These are phyloP conservation scores for Prinia subflava DNA, from an alignment of 2,113 vertebrate genomes.

Conservation along the genomic window DNA sequence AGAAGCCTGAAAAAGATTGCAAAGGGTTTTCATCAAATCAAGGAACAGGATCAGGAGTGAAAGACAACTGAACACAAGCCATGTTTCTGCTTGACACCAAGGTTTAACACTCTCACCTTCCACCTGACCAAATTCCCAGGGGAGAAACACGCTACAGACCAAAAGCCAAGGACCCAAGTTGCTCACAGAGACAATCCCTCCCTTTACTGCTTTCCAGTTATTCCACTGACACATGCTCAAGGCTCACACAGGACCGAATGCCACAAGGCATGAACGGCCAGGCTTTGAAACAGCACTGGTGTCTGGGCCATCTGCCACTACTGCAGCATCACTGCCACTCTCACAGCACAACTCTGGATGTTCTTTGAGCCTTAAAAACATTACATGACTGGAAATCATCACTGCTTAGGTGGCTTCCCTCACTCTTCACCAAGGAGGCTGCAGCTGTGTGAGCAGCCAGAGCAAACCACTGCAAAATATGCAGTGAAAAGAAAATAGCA, in stretches of 20 bases:
- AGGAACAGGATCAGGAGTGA: neutral
- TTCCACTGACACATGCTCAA: neutral
- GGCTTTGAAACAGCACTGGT: neutral
- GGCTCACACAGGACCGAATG: neutral
- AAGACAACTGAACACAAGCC: neutral
- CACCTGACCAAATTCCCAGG: neutral
- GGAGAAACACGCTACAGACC: accelerated
- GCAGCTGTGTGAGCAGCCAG: neutral
- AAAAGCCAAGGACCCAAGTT: neutral
- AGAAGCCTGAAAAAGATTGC: neutral
- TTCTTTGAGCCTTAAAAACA: neutral
- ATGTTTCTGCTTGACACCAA: neutral
- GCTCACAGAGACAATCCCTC: neutral
- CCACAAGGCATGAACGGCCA: neutral
- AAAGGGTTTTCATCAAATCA: neutral
- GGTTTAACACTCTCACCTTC: neutral
- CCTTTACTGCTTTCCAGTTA: neutral
- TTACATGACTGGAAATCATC: neutral
- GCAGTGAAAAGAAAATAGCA: neutral
- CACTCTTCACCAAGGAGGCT: neutral
- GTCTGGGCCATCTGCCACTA: neutral
- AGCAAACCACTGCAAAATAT: neutral
- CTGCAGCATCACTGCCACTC: neutral
- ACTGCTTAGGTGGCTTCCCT: neutral
- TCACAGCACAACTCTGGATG: neutral